These are phyloP conservation scores for Otolemur garnettii DNA, from an alignment of 2,113 vertebrate species.

Conservation along the genomic window DNA sequence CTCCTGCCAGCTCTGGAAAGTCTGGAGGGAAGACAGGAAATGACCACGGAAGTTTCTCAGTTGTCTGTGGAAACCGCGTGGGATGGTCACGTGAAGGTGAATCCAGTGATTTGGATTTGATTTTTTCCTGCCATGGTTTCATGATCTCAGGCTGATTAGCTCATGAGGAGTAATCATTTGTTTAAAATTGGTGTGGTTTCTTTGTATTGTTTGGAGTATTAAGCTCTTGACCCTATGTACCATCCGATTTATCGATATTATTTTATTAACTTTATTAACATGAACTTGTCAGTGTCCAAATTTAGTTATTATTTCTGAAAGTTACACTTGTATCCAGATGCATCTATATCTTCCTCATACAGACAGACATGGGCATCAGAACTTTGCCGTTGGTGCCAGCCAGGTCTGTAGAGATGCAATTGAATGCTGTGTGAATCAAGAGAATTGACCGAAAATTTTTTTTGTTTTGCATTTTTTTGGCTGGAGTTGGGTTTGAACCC, in stretches of 20 bases:
- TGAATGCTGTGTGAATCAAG: background rate
- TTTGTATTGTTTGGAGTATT: background rate
- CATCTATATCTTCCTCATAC: background rate
- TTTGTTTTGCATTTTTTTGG: no score
- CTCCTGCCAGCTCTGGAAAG: background rate
- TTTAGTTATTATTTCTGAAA: background rate
- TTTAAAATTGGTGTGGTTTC: background rate
- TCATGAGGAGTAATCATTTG: background rate
- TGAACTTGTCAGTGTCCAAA: background rate
- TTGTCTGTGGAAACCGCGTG: background rate
- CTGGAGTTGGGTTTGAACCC: no score
- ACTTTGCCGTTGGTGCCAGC: background rate
- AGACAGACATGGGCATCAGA: background rate
- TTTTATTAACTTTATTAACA: background rate
- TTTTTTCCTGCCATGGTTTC: slow-evolving; percentile 7
- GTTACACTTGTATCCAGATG: background rate
- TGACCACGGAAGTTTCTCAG: background rate
- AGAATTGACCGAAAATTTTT: no score
- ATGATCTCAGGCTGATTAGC: background rate
- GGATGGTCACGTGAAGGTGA: background rate
- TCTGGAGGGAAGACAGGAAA: background rate
- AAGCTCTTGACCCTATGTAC: background rate
- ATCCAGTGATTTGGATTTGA: background rate
- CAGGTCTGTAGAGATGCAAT: background rate
- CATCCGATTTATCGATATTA: background rate